A percentile compares a stretch with the other conserved stretches of the same genome.
Evolutionary conservation across 2,113 vertebrate genomes (phyloP).

Genomic region (Corythornis cristatus): DNA sequence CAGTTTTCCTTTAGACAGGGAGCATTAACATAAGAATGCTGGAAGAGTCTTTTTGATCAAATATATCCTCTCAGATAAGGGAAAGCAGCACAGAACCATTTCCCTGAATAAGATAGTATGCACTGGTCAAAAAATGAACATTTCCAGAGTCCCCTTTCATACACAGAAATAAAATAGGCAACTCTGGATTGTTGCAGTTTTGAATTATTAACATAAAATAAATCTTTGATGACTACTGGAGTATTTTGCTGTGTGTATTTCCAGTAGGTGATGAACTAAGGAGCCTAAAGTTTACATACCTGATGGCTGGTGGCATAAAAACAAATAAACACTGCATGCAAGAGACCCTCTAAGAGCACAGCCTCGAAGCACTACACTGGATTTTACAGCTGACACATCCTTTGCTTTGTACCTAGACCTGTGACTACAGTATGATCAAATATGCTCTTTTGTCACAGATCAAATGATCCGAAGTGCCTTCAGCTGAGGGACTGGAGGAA

Average conservation of each 20-base stretch:
- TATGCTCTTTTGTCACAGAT: conserved; percentile 41
- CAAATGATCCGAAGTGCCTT: conserved; percentile 45
- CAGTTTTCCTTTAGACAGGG: conserved; percentile 25
- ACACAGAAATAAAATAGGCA: not conserved
- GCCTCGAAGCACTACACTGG: not conserved
- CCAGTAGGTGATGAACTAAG: conserved; percentile 21
- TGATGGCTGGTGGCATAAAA: not conserved
- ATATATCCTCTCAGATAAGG: not conserved
- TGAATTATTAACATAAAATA: not conserved
- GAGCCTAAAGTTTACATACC: not conserved
- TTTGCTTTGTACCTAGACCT: not conserved
- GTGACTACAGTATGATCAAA: not conserved
- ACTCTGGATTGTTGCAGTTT: not conserved
- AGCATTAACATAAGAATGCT: not conserved
- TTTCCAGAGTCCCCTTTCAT: not conserved
- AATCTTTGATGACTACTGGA: not conserved
- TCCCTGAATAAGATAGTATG: not conserved
- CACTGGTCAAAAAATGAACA: not conserved
- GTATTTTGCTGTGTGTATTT: conserved; percentile 42
- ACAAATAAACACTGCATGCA: not conserved
- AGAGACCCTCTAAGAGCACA: not conserved
- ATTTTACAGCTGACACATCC: not conserved
- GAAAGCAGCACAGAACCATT: not conserved
- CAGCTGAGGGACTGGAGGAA: not conserved
- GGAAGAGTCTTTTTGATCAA: not conserved